phyloP scores from a whole-genome alignment of 2,888 invertebrate species.

The Theodoxus fluviatilis region DNA sequence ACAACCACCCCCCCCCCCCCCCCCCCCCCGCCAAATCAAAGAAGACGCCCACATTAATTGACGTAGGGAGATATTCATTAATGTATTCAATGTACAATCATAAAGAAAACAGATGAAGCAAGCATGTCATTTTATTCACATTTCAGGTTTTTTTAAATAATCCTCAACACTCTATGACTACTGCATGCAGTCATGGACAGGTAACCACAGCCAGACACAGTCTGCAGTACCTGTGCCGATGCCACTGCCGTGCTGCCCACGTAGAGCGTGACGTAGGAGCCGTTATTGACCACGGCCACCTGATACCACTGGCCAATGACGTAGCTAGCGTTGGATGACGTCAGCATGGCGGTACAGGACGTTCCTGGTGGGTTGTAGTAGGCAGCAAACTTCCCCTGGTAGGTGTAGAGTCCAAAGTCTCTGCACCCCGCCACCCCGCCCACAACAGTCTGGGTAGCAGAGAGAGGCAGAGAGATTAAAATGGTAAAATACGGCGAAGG shows the following conservation, averaged over 20 bases:
- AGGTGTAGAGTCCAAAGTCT: constrained; percentile 44
- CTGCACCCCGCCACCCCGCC: constrained; percentile 43
- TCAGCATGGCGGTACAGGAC: constrained; percentile 19
- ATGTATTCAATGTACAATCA: too few relatives aligned
- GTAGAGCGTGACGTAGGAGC: constrained; percentile 38
- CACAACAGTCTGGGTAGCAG: constrained; percentile 40
- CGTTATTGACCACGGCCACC: constrained; percentile 42
- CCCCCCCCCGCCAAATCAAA: too few relatives aligned
- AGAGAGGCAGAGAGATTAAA: background rate
- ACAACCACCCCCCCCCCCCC: too few relatives aligned
- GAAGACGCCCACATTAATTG: too few relatives aligned
- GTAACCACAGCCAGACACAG: too few relatives aligned
- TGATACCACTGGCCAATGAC: constrained; percentile 43
- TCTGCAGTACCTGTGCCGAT: too few relatives aligned
- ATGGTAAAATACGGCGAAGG: background rate
- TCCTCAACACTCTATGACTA: too few relatives aligned
- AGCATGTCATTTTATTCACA: too few relatives aligned
- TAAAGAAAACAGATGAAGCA: too few relatives aligned
- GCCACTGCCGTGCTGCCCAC: constrained; percentile 38
- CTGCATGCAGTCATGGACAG: too few relatives aligned
- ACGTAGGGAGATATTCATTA: too few relatives aligned
- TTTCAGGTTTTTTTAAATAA: too few relatives aligned
- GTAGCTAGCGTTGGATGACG: constrained; percentile 9
- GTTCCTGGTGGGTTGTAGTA: constrained; percentile 36
- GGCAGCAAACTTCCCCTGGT: constrained; percentile 38